Evolutionary conservation across 2,113 vertebrate genomes (phyloP).

Genomic region (Pristiophorus japonicus): DNA sequence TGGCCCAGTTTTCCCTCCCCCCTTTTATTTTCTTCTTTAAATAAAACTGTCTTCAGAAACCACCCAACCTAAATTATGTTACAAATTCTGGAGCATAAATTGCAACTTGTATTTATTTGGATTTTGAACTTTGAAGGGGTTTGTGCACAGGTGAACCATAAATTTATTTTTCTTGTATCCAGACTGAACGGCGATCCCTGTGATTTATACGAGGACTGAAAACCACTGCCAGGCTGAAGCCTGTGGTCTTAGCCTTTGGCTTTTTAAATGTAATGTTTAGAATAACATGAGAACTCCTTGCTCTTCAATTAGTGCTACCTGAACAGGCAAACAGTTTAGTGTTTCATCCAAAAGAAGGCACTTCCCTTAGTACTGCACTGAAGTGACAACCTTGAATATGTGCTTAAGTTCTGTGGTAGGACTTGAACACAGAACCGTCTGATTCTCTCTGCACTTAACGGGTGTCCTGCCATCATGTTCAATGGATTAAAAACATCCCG

Average conservation of each 20-base stretch:
- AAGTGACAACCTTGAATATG: neutral
- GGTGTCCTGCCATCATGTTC: neutral
- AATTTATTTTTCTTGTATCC: neutral
- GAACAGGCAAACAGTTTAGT: neutral
- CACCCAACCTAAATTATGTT: neutral
- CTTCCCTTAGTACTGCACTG: neutral
- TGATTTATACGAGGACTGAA: neutral
- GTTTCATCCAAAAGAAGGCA: neutral
- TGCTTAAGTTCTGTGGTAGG: neutral
- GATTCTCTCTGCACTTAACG: too few relatives aligned
- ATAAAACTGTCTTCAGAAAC: neutral
- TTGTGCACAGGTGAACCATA: neutral
- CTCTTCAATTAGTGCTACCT: neutral
- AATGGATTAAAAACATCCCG: neutral
- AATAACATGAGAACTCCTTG: neutral
- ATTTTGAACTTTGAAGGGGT: neutral
- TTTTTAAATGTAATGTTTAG: neutral
- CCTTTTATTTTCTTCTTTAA: neutral
- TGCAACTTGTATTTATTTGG: neutral
- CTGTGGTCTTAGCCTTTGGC: neutral
- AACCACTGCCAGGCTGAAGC: neutral
- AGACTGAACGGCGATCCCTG: neutral
- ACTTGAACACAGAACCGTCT: too few relatives aligned
- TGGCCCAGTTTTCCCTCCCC: neutral
- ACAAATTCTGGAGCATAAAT: neutral